Evolutionary conservation across 2,888 invertebrate genomes (phyloP), one percentile per base, ranked within the genome.

Genomic region (Galeruca laticollis): DNA sequence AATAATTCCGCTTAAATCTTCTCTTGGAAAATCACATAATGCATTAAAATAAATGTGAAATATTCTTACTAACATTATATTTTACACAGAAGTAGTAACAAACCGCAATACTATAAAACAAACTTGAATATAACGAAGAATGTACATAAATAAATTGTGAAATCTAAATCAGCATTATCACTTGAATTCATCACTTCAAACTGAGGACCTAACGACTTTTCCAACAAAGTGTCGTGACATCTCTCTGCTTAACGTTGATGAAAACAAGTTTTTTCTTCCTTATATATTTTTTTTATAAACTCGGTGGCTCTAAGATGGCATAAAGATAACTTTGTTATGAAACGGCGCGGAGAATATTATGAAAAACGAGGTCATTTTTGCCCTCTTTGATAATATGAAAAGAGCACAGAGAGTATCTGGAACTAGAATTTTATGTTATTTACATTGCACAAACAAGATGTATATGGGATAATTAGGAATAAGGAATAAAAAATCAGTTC

Each of bases 221-320:
- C 60, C 40, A 26, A 47, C 31, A 68, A 61, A 21, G 61, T 49
- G 49, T 67, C 51, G 60, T 60, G 67, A 60, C 67, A 67, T 67
- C 54, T 67, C 54, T 67, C 62, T 40, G 60, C 56, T 56, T 56
- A 31, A 20, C 20, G 35, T 31, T 51, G 51, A 52, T 47, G 60
- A 26, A 60, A 60, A 60, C 60, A 60, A 60, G 49, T 60, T 60
- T 47, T 47, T 60, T 47, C 21, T 26, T 21, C 31, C 47, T 47
- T 33, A 33, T 57, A 33, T 33, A 31, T 57, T 35, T 60, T 60
- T 60, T 37, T 26, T 56, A 59, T 59, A 18, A 59, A 59, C 59
- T 59, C 37, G 59, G 40, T 47, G 15, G 47, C 31, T 47, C n/a
- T 49, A 60, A 60, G 60, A 60, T 60, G 26, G 60, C 60, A 60